Evolutionary conservation across 2,797 vertebrate genomes (phyloP).

Genomic region (Acipenser transmontanus): DNA sequence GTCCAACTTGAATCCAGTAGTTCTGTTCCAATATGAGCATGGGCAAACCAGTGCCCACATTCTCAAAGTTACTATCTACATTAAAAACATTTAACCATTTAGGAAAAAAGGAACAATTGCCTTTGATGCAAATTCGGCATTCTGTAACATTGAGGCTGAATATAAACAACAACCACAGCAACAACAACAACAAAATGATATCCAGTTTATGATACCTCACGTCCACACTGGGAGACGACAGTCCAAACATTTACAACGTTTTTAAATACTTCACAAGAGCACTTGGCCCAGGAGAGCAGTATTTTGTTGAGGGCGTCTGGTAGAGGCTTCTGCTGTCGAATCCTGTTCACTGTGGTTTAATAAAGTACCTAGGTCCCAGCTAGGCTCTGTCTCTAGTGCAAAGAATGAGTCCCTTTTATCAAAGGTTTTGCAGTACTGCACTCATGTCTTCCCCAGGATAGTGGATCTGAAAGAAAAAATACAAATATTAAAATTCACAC

Average conservation of each 20-base stretch:
- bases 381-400: constrained; percentile 77
- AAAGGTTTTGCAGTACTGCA: constrained; percentile 41
- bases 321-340: constrained; percentile 49
- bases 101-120: constrained; percentile 19
- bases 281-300: constrained; percentile 34
- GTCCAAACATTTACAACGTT: constrained; percentile 15
- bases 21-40: constrained; percentile 18
- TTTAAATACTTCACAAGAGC: constrained; percentile 32
- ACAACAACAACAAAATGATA: constrained; percentile 38
- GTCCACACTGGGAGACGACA: constrained; percentile 13
- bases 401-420: constrained; percentile 53
- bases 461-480: constrained; percentile 67
- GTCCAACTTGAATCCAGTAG: constrained; percentile 26
- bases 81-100: constrained; percentile 30
- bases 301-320: constrained; percentile 22
- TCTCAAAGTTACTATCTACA: constrained; percentile 44
- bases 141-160: too few relatives aligned
- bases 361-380: constrained; percentile 67
- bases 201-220: constrained; percentile 24
- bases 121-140: neutral
- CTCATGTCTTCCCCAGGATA: constrained; percentile 84
- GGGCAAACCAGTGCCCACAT: constrained; percentile 55
- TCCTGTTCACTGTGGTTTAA: constrained; percentile 56
- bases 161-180: constrained; percentile 28
- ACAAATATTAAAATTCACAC: neutral